phyloP scores from a whole-genome alignment of 2,797 vertebrate species.

The Pipistrellus kuhlii region DNA sequence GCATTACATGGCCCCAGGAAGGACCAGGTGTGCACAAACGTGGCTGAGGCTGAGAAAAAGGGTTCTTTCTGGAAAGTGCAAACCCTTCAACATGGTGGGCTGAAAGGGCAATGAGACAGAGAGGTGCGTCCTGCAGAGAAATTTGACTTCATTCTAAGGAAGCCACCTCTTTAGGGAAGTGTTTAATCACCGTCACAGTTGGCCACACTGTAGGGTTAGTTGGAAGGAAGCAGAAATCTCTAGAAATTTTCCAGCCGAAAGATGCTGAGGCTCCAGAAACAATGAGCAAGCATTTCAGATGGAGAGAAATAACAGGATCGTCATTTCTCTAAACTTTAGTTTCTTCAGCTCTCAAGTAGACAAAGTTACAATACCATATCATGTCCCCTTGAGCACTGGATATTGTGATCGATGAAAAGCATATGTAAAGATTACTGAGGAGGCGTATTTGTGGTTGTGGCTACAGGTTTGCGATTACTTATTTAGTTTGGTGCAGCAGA shows the following conservation, averaged over 20 bases:
- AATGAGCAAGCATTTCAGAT: background rate
- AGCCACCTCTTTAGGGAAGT: background rate
- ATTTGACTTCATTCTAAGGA: background rate
- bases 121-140: background rate
- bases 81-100: background rate
- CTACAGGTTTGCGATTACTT: background rate
- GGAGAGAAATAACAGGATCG: background rate
- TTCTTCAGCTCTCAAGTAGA: background rate
- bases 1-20: background rate
- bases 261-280: background rate
- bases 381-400: fast-evolving
- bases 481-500: background rate
- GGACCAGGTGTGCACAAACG: background rate
- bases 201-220: background rate
- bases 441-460: background rate
- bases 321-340: background rate
- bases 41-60: background rate
- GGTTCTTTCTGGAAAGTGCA: background rate
- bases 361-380: background rate
- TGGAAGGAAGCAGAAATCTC: background rate
- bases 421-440: background rate
- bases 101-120: background rate
- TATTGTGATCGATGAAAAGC: background rate
- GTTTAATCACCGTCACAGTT: background rate
- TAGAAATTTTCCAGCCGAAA: background rate